A percentile compares a stretch with the other conserved stretches of the same genome.
Evolutionary conservation across 2,113 vertebrate genomes (phyloP).

Genomic region (Alethe diademata): DNA sequence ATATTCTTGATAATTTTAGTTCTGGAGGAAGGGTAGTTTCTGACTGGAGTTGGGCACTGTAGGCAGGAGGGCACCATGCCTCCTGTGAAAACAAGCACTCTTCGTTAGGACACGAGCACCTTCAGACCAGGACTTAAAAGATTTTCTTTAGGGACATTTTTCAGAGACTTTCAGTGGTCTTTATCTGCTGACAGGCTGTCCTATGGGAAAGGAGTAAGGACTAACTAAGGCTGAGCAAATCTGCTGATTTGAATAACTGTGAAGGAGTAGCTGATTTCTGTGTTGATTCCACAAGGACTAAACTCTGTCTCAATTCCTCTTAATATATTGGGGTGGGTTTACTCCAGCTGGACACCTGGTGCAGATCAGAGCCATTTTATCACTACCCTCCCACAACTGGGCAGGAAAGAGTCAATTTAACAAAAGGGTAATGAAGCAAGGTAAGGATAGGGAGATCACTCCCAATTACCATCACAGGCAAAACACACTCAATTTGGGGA

Average conservation of each 20-base stretch:
- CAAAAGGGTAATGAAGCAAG: background rate
- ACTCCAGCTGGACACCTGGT: background rate
- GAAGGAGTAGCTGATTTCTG: background rate
- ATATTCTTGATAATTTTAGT: background rate
- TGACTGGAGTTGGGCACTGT: background rate
- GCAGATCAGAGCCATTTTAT: background rate
- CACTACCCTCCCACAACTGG: background rate
- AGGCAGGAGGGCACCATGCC: background rate
- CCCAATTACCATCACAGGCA: background rate
- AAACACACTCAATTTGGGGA: background rate
- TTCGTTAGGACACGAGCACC: background rate
- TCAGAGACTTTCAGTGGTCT: background rate
- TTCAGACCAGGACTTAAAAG: background rate
- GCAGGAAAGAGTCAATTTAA: background rate
- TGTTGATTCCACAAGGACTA: background rate
- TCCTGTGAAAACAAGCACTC: background rate
- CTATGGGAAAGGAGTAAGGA: background rate
- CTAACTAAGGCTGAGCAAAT: background rate
- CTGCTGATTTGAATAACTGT: background rate
- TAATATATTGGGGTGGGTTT: background rate
- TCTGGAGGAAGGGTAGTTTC: background rate
- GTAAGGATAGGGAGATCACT: background rate
- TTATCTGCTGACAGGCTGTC: background rate
- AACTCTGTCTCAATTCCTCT: background rate
- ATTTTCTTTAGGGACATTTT: background rate